These are phyloP conservation scores for Apis mellifera DNA, from an alignment of 1,140 invertebrate genomes.

Conservation along the genomic window Amel_HAv3.1 CM009944.2:3645001-3645500, in stretches of 20 bases:
- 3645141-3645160: background rate
- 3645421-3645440: background rate
- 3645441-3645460: too few relatives aligned
- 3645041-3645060: too few relatives aligned
- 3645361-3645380: slow-evolving; percentile 13
- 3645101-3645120: background rate
- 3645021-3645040: too few relatives aligned
- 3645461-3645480: slow-evolving; percentile 2
- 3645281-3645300: background rate
- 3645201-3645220: background rate
- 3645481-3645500: slow-evolving; percentile 15
- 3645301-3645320: slow-evolving; percentile 15
- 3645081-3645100: too few relatives aligned
- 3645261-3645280: slow-evolving; percentile 10
- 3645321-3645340: slow-evolving; percentile 12
- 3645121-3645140: background rate
- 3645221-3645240: slow-evolving; percentile 13
- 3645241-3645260: background rate
- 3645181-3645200: background rate
- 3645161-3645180: background rate
- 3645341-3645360: background rate
- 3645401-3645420: background rate
- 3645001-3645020: too few relatives aligned
- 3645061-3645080: too few relatives aligned
- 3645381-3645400: background rate